Conservation (phyloP, 2,113 vertebrate genomes). For the Chloropsis hardwickii region DNA sequence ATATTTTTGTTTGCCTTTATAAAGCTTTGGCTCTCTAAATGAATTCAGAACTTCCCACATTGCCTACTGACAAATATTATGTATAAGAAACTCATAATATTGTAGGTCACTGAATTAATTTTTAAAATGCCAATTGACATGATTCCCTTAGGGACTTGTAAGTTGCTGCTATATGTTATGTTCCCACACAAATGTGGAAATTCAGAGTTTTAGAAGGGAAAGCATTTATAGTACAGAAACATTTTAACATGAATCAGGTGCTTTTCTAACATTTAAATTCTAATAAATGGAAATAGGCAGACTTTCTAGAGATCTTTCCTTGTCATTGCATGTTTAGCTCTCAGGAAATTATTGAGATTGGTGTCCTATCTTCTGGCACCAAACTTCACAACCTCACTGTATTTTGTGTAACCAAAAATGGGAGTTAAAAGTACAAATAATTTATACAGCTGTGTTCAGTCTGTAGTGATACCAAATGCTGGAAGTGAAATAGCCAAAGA, state of each 20-base stretch:
- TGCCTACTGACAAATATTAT: constrained; percentile 71
- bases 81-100: constrained; percentile 85
- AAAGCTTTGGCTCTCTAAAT: constrained; percentile 37
- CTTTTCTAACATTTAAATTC: constrained; percentile 23
- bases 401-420: background rate
- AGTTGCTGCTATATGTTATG: constrained; percentile 75
- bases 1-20: constrained; percentile 49
- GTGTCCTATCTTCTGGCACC: background rate
- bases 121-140: constrained; percentile 86
- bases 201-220: constrained; percentile 63
- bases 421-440: background rate
- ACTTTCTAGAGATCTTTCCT: background rate
- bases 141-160: constrained; percentile 81
- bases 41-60: constrained; percentile 64
- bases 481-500: background rate
- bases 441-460: background rate
- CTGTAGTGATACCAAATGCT: background rate
- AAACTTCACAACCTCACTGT: background rate
- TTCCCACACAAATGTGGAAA: constrained; percentile 75
- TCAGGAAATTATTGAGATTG: background rate
- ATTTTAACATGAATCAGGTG: constrained; percentile 3
- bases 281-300: constrained; percentile 23
- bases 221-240: constrained; percentile 27
- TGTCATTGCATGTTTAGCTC: background rate
- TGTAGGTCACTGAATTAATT: constrained; percentile 96